A percentile compares a stretch with the other conserved stretches of the same genome.
These are phyloP conservation scores for Arctopsyche grandis DNA, from an alignment of 1,140 invertebrate species.

Conservation along the genomic window DNA sequence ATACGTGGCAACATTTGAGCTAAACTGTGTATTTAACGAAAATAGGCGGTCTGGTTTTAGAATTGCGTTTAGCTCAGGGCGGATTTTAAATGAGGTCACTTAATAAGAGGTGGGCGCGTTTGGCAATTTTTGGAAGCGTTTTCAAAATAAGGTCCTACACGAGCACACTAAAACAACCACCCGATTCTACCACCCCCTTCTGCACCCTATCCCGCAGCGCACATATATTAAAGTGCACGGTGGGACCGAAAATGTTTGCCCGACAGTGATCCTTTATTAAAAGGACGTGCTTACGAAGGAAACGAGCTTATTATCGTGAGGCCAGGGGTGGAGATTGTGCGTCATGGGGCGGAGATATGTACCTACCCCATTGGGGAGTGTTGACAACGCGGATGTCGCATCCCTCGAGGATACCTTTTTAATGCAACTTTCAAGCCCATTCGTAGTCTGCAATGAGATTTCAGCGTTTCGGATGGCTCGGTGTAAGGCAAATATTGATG, in stretches of 20 bases:
- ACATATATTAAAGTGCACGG: too few species aligned
- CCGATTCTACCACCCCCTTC: too few species aligned
- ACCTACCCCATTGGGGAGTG: neutral
- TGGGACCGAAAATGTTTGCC: slow-evolving; percentile 4
- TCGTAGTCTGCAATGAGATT: neutral
- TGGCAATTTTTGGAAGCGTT: too few species aligned
- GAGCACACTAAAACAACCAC: too few species aligned
- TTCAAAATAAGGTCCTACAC: too few species aligned
- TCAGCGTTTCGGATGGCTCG: neutral
- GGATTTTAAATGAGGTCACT: too few species aligned
- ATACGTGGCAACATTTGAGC: too few species aligned
- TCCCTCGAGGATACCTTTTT: slow-evolving; percentile 9
- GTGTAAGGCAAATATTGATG: neutral
- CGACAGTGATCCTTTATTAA: slow-evolving; percentile 33
- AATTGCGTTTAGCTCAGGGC: too few species aligned
- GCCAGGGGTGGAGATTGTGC: neutral
- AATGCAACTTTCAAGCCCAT: neutral
- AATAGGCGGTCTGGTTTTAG: too few species aligned
- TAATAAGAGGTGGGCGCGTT: too few species aligned
- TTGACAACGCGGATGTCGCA: neutral
- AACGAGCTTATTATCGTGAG: slow-evolving; percentile 30
- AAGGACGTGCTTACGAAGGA: slow-evolving; percentile 35
- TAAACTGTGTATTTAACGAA: too few species aligned
- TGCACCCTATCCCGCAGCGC: too few species aligned
- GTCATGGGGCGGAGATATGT: neutral